Evolutionary conservation across 1,140 invertebrate species (phyloP), one percentile per base, ranked within the genome.

Genomic region (Drosophila athabasca): DNA sequence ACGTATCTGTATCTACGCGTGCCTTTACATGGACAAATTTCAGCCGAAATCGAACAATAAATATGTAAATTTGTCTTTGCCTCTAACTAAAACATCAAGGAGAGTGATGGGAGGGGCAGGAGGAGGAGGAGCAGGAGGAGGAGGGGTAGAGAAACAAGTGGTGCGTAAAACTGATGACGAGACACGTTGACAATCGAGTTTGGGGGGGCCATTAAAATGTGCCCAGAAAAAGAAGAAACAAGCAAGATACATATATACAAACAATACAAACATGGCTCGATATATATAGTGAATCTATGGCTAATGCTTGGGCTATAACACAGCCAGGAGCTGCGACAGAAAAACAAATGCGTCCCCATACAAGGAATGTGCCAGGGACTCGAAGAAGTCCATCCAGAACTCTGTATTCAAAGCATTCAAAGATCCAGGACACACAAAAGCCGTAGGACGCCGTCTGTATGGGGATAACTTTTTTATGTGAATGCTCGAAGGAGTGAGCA

Each of bases 111-210:
- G 22, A 26, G 39, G 19, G 11, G 22, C 1, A 22, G 4, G 24
- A 24, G 24, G 5, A n/a, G 24, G 22, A 3, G 35, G 0, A 4
- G 3, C 1, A 17, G 41, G 5, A 1, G 7, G n/a, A 17, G 39
- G 5, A 35, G 48, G 57, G 44, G 59, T 43, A n/a, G 41, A 45
- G 49, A 62, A 81, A 59, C 74, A 82, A 82, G 74, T 82, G 79
- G 79, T 74, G 79, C 79, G 79, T 82, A 82, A 82, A 82, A 82
- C 74, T 82, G 79, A 82, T 82, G 79, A 82, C 79, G 71, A 76
- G 79, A 82, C 79, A 77, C 79, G 79, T 82, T 82, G 79, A 74
- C 79, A 82, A 78, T 77, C 69, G 53, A 61, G 45, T 57, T 41
- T 46, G 76, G 44, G 52, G 67, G 51, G 52, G 35, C 52, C 67